phyloP scores from a whole-genome alignment of 2,113 vertebrate species.

The Noturus placidus region DNA sequence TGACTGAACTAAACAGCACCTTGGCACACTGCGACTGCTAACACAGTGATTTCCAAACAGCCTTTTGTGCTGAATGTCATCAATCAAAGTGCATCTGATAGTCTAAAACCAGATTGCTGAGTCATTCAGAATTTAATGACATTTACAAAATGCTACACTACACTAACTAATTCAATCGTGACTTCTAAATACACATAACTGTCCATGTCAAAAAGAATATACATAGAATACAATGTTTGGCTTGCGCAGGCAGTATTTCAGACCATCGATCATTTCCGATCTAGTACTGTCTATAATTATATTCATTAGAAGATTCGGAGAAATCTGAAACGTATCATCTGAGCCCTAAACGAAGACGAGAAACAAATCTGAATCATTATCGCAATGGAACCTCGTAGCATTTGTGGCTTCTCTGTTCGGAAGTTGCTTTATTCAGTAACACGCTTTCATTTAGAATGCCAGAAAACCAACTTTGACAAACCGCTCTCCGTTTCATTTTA shows the following conservation, averaged over 20 bases:
- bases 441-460: neutral
- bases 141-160: neutral
- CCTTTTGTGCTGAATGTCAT: neutral
- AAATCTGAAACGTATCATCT: conserved; percentile 11
- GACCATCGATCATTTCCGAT: neutral
- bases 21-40: neutral
- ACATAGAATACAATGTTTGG: neutral
- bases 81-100: neutral
- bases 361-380: neutral
- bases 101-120: neutral
- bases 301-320: conserved; percentile 2
- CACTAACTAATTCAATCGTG: neutral
- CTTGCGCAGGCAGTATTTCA: neutral
- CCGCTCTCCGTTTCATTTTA: neutral
- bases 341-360: neutral
- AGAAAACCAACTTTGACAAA: conserved; percentile 24
- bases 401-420: neutral
- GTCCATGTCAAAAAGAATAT: neutral
- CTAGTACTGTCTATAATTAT: conserved; percentile 13
- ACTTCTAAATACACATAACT: neutral
- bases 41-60: neutral
- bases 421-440: neutral
- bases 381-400: neutral
- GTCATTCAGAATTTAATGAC: neutral
- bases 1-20: conserved; percentile 6